Evolutionary conservation across 2,888 invertebrate species (phyloP).

Genomic region (Lydus trimaculatus): DNA sequence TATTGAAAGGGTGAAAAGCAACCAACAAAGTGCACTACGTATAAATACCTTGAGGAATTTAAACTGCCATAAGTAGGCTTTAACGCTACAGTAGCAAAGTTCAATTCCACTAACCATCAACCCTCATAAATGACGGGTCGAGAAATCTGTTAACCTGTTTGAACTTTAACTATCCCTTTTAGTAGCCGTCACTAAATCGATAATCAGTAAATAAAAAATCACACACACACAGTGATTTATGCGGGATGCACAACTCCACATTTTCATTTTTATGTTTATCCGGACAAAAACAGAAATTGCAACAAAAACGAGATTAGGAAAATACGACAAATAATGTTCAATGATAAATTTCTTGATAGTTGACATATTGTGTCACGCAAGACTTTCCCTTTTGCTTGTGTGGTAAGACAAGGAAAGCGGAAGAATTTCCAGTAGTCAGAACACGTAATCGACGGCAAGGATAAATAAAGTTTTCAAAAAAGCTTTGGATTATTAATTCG

Average conservation of each 20-base stretch:
- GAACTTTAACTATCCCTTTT: slow-evolving; percentile 25
- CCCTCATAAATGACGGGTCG: slow-evolving; percentile 36
- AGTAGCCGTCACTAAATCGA: not conserved
- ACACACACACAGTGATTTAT: not conserved
- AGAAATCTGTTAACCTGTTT: slow-evolving; percentile 33
- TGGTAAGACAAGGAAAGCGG: not conserved
- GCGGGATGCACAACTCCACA: not conserved
- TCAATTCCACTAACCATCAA: slow-evolving; percentile 33
- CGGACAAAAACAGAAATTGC: not conserved
- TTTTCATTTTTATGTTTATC: not conserved
- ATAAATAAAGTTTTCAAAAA: not conserved
- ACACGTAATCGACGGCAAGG: not conserved
- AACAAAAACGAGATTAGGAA: not conserved
- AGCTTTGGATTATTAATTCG: slow-evolving; percentile 1
- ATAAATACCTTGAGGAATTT: slow-evolving; percentile 27
- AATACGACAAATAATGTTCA: slow-evolving; percentile 25
- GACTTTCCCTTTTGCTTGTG: slow-evolving; percentile 24
- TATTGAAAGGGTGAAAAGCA: slow-evolving; percentile 20
- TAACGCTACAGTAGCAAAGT: slow-evolving; percentile 26
- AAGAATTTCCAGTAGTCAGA: not conserved
- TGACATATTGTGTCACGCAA: slow-evolving; percentile 37
- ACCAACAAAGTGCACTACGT: slow-evolving; percentile 21
- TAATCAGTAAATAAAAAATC: not conserved
- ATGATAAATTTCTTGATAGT: slow-evolving; percentile 35
- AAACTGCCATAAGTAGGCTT: slow-evolving; percentile 30